Evolutionary conservation across 2,888 invertebrate species (phyloP), one percentile per base, ranked within the genome.

Genomic region (Watsonalla cultraria): DNA sequence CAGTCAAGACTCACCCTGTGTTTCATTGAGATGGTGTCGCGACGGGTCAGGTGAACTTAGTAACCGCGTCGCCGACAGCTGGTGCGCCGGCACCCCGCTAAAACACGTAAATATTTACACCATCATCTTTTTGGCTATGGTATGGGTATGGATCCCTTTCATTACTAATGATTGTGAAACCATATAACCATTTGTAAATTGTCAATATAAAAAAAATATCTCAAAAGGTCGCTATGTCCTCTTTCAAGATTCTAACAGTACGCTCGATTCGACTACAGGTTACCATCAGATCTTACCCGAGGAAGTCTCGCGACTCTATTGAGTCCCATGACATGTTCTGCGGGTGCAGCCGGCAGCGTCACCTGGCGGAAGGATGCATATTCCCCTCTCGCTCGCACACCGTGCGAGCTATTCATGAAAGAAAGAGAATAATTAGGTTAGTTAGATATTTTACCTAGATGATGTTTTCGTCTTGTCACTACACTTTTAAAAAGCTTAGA

Each of bases 281-380:
- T 48, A 35, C 11, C 7, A 45, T 14, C 11, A 7, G 6, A 42
- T 42, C 71, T 88, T 83, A 95, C 96, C 95, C 94, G 84, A 95
- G 93, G 86, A 94, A 94, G 90, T 96, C 95, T 84, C 95, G 94
- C 70, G 95, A 95, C 83, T 95, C 94, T 74, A 96, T 92, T 64
- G 95, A 95, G 92, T 96, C 95, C 96, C 96, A 96, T 93, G 96
- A 96, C 96, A 96, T 96, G 92, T 90, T 91, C 84, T 80, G 84
- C 84, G 88, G 88, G 82, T 87, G 90, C 61, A 83, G 79, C 62
- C 81, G 84, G 77, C 89, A 90, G 78, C 80, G 90, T 90, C 89
- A 89, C 89, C 90, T 86, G 78, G 76, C 80, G 64, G 84, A 66
- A 45, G 86, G 87, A 72, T 86, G 88, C 89, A 89, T 87, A 62